phyloP scores from a whole-genome alignment of 2,888 invertebrate species.

The Trichogramma dendrolimi region DNA sequence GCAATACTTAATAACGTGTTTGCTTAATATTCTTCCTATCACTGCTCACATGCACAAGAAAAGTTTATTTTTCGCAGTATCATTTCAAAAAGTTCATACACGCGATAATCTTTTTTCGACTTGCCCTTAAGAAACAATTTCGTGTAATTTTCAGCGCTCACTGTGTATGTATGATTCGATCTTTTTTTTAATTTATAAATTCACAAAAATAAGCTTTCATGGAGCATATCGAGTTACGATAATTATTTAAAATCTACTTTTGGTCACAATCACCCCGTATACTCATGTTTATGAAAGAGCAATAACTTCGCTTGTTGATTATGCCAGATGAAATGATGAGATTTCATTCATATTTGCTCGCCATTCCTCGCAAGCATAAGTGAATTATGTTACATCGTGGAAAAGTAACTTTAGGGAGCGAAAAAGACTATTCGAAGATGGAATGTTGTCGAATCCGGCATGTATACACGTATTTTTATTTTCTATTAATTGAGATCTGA shows the following conservation, averaged over 20 bases:
- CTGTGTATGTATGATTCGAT: too few relatives aligned
- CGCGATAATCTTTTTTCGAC: conserved; percentile 25
- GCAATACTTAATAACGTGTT: conserved; percentile 57
- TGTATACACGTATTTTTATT: background rate
- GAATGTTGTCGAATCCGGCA: background rate
- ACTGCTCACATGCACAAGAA: too few relatives aligned
- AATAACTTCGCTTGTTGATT: conserved; percentile 16
- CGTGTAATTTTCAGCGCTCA: conserved; percentile 34
- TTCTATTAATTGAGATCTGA: background rate
- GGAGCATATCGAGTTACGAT: conserved; percentile 26
- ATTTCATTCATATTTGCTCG: background rate
- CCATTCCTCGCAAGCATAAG: background rate
- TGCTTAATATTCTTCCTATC: conserved; percentile 2
- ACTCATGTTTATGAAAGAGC: conserved; percentile 19
- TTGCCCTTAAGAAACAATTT: conserved; percentile 30
- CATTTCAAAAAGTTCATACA: too few relatives aligned
- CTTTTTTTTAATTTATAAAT: conserved; percentile 25
- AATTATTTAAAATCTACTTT: conserved; percentile 1
- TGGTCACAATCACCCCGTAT: conserved; percentile 20
- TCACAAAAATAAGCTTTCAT: conserved; percentile 32
- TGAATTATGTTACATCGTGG: background rate
- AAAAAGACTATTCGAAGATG: background rate
- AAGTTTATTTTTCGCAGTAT: too few relatives aligned
- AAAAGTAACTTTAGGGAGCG: background rate
- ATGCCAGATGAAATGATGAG: conserved; percentile 12